Evolutionary conservation across 2,888 invertebrate genomes (phyloP), one percentile per base, ranked within the genome.

Genomic region (Lasioglossum figueresi): DNA sequence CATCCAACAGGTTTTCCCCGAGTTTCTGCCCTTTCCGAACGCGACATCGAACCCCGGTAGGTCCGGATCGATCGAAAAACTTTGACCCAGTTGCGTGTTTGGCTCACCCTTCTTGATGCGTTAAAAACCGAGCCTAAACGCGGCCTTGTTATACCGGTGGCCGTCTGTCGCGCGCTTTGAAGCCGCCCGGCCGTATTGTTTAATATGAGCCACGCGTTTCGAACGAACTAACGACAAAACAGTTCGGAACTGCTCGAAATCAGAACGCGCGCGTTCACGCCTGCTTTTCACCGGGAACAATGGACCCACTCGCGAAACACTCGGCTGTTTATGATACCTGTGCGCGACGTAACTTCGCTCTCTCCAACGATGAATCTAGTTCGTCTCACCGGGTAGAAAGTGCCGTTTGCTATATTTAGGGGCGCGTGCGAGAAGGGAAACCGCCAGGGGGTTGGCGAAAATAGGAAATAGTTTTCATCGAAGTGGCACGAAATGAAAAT

Each of bases 281-380:
- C 73, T 52, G 83, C 83, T 76, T 88, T 86, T 88, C 79, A 80
- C 59, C 19, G 23, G 14, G 52, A 86, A 88, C 83, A 88, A 88
- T 88, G 72, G 83, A 86, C 59, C 73, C 76, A 80, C 79, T 79
- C 76, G 16, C 56, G 56, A 79, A 48, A 19, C 66, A 31, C 72
- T 14, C 37, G 27, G 37, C 56, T 80, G 77, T 78, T 85, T 84
- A 79, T 71, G 76, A 82, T 82, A 86, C 80, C 77, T 82, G 87
- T 80, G 73, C 74, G 68, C 70, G 73, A 84, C 83, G 86, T 80
- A 85, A 88, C 90, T 89, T 89, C 71, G 52, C 88, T 83, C 81
- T 78, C 59, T 14, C 12, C 10, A 52, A 23, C 52, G 23, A 66
- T 34, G 76, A 82, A 86, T 83, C 79, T 83, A 81, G 80, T 79